Evolutionary conservation across 2,113 vertebrate species (phyloP).

Genomic region (Chaetodon trifascialis): DNA sequence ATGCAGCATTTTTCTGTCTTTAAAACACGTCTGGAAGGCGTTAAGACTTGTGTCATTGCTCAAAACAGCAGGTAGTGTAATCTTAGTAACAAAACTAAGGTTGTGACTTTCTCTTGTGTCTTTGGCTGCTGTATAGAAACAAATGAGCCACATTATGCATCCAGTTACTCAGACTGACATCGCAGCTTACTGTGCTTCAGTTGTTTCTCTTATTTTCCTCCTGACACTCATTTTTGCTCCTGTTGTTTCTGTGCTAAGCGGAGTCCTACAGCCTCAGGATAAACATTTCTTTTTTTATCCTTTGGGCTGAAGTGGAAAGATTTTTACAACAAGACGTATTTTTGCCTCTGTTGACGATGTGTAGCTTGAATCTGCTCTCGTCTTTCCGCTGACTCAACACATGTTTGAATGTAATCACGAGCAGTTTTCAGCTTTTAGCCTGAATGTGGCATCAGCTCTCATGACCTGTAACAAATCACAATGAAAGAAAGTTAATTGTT

Average conservation of each 20-base stretch:
- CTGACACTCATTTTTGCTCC: neutral
- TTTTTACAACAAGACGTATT: neutral
- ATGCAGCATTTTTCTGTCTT: neutral
- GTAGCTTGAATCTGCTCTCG: neutral
- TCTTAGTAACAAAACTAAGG: neutral
- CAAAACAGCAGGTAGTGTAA: neutral
- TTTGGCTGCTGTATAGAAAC: neutral
- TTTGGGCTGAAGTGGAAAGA: neutral
- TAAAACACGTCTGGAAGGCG: neutral
- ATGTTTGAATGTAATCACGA: slow-evolving; percentile 1
- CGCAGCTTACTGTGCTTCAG: neutral
- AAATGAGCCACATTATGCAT: neutral
- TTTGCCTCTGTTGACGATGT: neutral
- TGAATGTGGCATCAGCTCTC: neutral
- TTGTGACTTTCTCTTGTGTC: neutral
- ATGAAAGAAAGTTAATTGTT: slow-evolving; percentile 31
- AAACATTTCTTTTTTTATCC: too few relatives aligned
- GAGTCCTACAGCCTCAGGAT: neutral
- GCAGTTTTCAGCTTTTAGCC: slow-evolving; percentile 4
- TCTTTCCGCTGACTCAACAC: neutral
- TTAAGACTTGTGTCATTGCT: neutral
- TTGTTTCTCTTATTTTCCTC: neutral
- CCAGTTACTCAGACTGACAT: neutral
- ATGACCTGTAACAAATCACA: slow-evolving; percentile 34
- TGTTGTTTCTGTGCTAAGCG: neutral